Base-by-base conservation (phyloP, 2,888 invertebrate genomes). In the Suillia variegata region DNA sequence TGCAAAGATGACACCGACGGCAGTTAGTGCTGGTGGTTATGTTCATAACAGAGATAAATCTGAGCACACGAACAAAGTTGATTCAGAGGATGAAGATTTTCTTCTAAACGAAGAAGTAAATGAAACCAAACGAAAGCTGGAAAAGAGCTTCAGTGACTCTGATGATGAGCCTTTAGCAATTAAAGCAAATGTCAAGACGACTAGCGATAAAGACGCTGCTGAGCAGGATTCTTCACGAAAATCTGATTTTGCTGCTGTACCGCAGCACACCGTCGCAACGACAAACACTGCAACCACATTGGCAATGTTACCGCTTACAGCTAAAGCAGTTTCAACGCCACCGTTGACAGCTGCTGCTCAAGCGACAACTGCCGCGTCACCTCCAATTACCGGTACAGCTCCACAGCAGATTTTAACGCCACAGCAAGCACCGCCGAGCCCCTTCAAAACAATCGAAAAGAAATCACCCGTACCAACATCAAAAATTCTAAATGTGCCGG, bases 91-190 rank as follows among this genome's bases (percentile, higher is more conserved):
- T 58, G 76, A 77, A 60, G 79, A 81, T 64, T 77, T 78, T 68
- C 61, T 80, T 47, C 67, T 79, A 21, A 80, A 77, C 59, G 73
- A 77, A 66, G 76, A 79, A 56, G 70, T 79, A 18, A 77, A 77
- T 56, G 77, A 80, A 69, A 77, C 77, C 0, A 78, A 77, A 64
- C 70, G 81, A 17, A 78, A 80, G 68, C 69, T 82, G 8, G 82
- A 84, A 60, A 83, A 82, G 64, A 85, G 82, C 66, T 87, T 86
- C 61, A 86, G 85, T 68, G 88, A 88, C 71, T 88, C 88, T 1
- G 88, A 89, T 67, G 88, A 88, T 69, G 89, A 89, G 73, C 87
- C 87, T 10, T 70, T 88, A 54, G 86, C 86, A 18, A 82, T 82
- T 57, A 85, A 87, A 70, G 77, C 87, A 21, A 83, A 83, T 52